Percentiles rank a stretch among this genome's conserved stretches.
phyloP scores from a whole-genome alignment of 2,113 vertebrate species.

The Artemisiospiza belli region DNA sequence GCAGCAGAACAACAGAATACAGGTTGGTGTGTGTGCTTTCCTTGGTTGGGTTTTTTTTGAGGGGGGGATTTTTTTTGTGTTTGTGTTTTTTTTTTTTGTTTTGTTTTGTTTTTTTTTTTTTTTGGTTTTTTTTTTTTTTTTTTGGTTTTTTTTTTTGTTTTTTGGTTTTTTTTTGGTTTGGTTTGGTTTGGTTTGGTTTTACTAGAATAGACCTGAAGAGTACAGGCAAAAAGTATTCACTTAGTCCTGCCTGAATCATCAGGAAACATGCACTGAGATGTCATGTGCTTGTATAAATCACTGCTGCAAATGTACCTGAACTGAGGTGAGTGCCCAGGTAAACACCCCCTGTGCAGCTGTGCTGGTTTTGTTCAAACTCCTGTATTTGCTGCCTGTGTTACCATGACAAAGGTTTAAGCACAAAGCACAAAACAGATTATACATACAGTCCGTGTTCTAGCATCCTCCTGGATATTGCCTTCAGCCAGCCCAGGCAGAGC shows the following conservation, averaged over 20 bases:
- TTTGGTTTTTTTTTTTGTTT: no score
- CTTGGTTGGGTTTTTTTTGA: background rate
- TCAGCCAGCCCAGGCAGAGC: background rate
- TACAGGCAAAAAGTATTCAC: background rate
- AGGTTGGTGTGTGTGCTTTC: background rate
- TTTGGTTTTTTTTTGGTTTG: background rate
- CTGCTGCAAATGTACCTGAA: background rate
- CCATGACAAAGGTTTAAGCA: background rate
- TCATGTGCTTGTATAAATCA: background rate
- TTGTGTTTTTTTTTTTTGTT: no score
- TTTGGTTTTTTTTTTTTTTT: no score
- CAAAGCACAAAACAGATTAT: background rate
- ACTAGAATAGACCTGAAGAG: background rate
- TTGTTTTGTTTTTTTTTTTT: no score
- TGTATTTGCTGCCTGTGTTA: background rate
- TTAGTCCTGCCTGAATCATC: background rate
- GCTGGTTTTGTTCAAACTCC: background rate
- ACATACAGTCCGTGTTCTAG: fast-evolving
- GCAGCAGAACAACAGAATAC: background rate
- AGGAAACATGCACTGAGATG: background rate
- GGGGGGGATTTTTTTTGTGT: no score
- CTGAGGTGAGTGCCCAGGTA: background rate
- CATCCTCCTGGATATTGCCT: background rate
- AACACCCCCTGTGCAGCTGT: background rate
- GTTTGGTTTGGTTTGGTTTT: no score